Percentiles rank a stretch among this genome's conserved stretches.
These are phyloP conservation scores for Omphaloscelis lunosa DNA, from an alignment of 2,888 invertebrate species.

Conservation along the genomic window DNA sequence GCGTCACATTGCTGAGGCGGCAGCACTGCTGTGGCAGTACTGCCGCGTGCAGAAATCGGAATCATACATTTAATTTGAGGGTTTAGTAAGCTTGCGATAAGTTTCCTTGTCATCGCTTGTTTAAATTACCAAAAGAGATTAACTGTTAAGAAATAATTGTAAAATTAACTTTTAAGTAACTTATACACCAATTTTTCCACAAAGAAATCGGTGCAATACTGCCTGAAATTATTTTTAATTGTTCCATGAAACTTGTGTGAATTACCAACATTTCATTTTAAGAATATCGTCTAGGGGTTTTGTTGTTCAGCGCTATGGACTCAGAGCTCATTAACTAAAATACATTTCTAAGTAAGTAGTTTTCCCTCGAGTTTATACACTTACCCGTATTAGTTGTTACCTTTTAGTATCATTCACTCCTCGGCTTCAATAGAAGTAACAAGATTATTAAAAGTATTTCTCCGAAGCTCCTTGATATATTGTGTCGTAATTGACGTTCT, in stretches of 20 bases:
- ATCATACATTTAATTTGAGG: too few relatives aligned
- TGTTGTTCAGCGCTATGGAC: not conserved
- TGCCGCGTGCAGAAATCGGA: too few relatives aligned
- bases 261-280: slow-evolving; percentile 18
- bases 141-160: too few relatives aligned
- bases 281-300: slow-evolving; percentile 6
- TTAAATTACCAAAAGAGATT: too few relatives aligned
- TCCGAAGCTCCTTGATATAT: not conserved
- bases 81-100: too few relatives aligned
- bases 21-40: too few relatives aligned
- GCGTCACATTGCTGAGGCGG: too few relatives aligned
- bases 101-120: too few relatives aligned
- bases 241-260: slow-evolving; percentile 10
- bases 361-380: not conserved
- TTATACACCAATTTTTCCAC: not conserved
- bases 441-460: slow-evolving; percentile 1
- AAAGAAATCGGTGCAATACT: slow-evolving; percentile 14
- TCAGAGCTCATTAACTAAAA: not conserved
- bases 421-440: not conserved
- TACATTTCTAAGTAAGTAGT: slow-evolving; percentile 5
- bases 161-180: not conserved
- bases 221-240: slow-evolving; percentile 20
- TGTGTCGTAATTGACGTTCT: slow-evolving; percentile 4
- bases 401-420: not conserved
- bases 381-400: not conserved